Evolutionary conservation across 2,888 invertebrate genomes (phyloP).

Genomic region (Microchrysa polita): DNA sequence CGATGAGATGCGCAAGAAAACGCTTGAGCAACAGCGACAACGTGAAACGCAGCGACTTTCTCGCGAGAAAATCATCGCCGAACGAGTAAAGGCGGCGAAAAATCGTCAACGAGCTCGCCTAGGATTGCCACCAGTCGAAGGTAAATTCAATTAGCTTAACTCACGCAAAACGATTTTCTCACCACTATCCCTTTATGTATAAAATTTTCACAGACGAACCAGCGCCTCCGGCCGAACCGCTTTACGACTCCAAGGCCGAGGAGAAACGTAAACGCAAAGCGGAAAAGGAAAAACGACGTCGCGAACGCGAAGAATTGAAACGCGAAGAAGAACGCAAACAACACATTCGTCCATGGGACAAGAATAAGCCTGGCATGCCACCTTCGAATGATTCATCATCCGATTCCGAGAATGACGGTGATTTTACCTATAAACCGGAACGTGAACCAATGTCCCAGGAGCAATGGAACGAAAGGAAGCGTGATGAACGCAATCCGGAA

Average conservation of each 20-base stretch:
- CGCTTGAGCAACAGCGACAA: constrained; percentile 73
- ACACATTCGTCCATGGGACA: constrained; percentile 74
- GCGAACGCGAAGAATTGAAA: constrained; percentile 59
- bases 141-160: constrained; percentile 51
- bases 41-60: constrained; percentile 70
- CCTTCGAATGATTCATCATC: constrained; percentile 29
- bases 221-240: constrained; percentile 31
- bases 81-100: constrained; percentile 76
- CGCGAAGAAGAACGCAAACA: constrained; percentile 63
- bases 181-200: not conserved
- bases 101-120: constrained; percentile 77
- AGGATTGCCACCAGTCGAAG: constrained; percentile 76
- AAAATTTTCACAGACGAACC: constrained; percentile 48
- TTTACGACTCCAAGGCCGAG: constrained; percentile 54
- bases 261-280: constrained; percentile 58
- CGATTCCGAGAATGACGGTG: constrained; percentile 49
- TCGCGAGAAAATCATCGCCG: constrained; percentile 74
- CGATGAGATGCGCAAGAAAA: constrained; percentile 75
- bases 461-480: constrained; percentile 69
- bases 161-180: not conserved
- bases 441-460: constrained; percentile 62
- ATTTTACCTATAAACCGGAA: constrained; percentile 61
- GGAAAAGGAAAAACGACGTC: constrained; percentile 55
- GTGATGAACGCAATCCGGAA: constrained; percentile 76
- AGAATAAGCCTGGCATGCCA: constrained; percentile 68